A percentile compares a stretch with the other conserved stretches of the same genome.
These are phyloP conservation scores for Augiades crinisus DNA, from an alignment of 2,888 invertebrate genomes.

Conservation along the genomic window DNA sequence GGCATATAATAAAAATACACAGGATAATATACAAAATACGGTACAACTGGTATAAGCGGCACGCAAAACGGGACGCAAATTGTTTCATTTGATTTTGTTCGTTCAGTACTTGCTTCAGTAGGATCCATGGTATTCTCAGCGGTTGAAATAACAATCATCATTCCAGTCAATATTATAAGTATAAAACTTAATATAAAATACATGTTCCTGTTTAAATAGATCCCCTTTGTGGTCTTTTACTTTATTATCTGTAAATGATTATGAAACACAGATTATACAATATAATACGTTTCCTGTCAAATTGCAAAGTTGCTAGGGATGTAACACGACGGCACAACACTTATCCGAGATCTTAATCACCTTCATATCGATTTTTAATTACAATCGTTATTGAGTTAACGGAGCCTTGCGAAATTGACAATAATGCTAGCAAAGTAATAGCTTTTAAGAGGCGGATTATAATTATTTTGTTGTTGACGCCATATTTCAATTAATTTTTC, in stretches of 20 bases:
- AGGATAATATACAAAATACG: conserved; percentile 35
- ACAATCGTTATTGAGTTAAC: conserved; percentile 34
- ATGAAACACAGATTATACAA: too few species aligned
- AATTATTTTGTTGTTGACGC: conserved; percentile 8
- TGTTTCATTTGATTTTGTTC: too few species aligned
- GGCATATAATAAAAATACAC: conserved; percentile 33
- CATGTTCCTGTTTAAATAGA: not conserved
- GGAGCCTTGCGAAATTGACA: conserved; percentile 31
- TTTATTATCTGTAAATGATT: not conserved
- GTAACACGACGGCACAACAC: conserved; percentile 6
- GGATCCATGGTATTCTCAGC: not conserved
- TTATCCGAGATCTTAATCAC: conserved; percentile 22
- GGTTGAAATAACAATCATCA: not conserved
- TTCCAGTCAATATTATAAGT: not conserved
- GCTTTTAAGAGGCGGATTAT: conserved; percentile 27
- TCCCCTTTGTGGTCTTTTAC: too few species aligned
- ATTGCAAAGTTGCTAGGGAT: conserved; percentile 4
- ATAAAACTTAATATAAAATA: not conserved
- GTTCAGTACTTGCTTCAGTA: not conserved
- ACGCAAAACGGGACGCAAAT: too few species aligned
- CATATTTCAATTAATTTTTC: conserved; percentile 15
- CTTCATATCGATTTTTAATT: conserved; percentile 33
- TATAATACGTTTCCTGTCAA: not conserved
- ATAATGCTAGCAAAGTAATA: conserved; percentile 31
- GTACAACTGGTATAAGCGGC: conserved; percentile 11